Base-by-base conservation (phyloP, 2,888 invertebrate genomes). In the Gastrophysa polygoni region DNA sequence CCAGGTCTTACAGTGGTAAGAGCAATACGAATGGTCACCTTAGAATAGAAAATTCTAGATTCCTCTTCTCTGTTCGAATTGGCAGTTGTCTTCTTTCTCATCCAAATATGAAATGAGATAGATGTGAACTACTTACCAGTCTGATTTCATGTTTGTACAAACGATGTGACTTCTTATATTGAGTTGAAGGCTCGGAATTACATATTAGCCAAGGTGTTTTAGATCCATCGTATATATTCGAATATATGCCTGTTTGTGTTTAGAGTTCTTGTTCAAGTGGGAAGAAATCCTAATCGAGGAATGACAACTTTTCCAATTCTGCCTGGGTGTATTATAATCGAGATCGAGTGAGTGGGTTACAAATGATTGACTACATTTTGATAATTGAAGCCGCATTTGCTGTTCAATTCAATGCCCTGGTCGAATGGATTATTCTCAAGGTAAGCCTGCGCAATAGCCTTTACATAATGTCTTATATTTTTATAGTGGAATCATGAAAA, bases 301-400 rank as follows among this genome's bases (percentile, higher is more conserved):
- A 63, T 61, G 64, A 59, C 63, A 54, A 65, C 67, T 65, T 67
- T 64, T 67, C 57, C 54, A 63, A 58, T 56, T 67, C 57, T 48
- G 64, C 61, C 32, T 61, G 63, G 66, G 66, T 61, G 66, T 63
- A 63, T 63, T 59, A 43, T 57, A 63, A 63, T 63, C 16, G 10
- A 16, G 28, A 7, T 21, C 29, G 18, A 29, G 4, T 5, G 51
- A 47, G 63, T 63, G 57, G 63, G 63, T 49, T 56, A 49, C 48
- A 57, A 63, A 59, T 63, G 62, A 57, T 58, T 54, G 62, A 55
- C 55, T 59, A 57, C 47, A 43, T 63, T 63, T 59, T 43, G 51
- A 38, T 61, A 50, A 59, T 50, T 59, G 59, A 63, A 59, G 63
- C 44, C 34, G 46, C 59, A 59, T 63, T 59, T 63, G 32, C 59